These are phyloP conservation scores for Drosophila barbarae DNA, from an alignment of 2,888 invertebrate genomes.

Conservation along the genomic window DNA sequence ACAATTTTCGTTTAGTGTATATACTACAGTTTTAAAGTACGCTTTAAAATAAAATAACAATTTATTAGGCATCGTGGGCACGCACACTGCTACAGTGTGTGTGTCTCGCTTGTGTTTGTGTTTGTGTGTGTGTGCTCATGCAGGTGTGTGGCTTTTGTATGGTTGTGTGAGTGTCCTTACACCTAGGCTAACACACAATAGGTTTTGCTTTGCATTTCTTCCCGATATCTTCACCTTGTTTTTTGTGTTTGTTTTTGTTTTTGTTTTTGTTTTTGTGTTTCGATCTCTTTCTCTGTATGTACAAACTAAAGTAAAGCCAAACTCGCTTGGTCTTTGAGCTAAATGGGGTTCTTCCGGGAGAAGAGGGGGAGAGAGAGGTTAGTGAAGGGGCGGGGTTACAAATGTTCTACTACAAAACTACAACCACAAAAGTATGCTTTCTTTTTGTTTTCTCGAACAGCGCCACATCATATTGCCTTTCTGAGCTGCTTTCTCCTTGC, in stretches of 20 bases:
- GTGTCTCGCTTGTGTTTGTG: conserved; percentile 22
- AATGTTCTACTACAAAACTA: conserved; percentile 58
- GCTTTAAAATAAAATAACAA: conserved; percentile 71
- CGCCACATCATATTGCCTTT: no score
- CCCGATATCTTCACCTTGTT: conserved; percentile 29
- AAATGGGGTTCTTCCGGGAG: conserved; percentile 25
- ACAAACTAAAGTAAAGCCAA: conserved; percentile 48
- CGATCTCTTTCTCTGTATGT: conserved; percentile 46
- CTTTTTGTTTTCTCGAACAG: background rate
- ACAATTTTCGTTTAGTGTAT: conserved; percentile 45
- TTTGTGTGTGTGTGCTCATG: conserved; percentile 5
- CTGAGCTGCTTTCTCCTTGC: background rate
- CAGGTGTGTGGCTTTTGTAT: conserved; percentile 16
- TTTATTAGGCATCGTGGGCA: conserved; percentile 61
- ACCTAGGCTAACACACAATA: conserved; percentile 43
- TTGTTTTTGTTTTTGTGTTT: conserved; percentile 6
- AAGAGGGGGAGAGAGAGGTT: background rate
- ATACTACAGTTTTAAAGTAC: conserved; percentile 42
- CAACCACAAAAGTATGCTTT: conserved; percentile 54
- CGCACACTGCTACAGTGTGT: conserved; percentile 57
- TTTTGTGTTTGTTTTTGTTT: conserved; percentile 26
- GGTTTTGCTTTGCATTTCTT: conserved; percentile 36
- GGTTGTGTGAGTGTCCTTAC: conserved; percentile 33
- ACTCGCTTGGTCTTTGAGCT: conserved; percentile 42
- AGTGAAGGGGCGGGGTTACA: conserved; percentile 28